Evolutionary conservation across 92 coral and sea anemone species (phyloP).

Genomic region (Desmophyllum pertusum): DNA sequence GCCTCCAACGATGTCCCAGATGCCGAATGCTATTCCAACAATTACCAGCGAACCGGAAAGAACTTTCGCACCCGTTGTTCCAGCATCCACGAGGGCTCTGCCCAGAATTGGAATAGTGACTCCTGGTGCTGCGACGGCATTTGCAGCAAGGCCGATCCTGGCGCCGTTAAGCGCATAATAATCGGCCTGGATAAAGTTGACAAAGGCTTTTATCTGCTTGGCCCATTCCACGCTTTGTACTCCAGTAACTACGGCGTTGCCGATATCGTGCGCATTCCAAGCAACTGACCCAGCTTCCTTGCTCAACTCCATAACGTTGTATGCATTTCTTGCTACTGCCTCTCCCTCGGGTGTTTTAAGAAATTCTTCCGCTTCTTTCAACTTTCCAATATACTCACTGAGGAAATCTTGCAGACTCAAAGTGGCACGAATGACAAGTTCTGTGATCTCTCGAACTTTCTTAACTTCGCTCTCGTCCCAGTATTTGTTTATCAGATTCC

Average conservation of each 20-base stretch:
- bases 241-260: not conserved
- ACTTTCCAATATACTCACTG: not conserved
- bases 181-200: slow-evolving; percentile 28
- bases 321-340: slow-evolving; percentile 4
- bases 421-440: slow-evolving; percentile 17
- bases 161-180: slow-evolving; percentile 22
- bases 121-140: not conserved
- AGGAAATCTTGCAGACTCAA: slow-evolving; percentile 25
- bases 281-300: not conserved
- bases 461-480: slow-evolving; percentile 3
- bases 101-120: no score
- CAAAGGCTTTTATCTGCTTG: not conserved
- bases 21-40: slow-evolving; percentile 14
- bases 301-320: not conserved
- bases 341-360: slow-evolving; percentile 5
- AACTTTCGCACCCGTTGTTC: slow-evolving; percentile 13
- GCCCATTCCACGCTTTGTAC: not conserved
- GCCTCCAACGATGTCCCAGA: slow-evolving; percentile 11
- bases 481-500: not conserved
- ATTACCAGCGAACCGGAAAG: not conserved
- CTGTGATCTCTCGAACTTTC: not conserved
- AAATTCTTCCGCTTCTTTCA: slow-evolving; percentile 3
- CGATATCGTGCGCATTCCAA: not conserved
- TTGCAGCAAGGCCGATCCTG: not conserved
- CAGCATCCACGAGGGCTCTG: not conserved